Conservation (phyloP, 1,140 invertebrate species). For the Trachelipus rathkii region DNA sequence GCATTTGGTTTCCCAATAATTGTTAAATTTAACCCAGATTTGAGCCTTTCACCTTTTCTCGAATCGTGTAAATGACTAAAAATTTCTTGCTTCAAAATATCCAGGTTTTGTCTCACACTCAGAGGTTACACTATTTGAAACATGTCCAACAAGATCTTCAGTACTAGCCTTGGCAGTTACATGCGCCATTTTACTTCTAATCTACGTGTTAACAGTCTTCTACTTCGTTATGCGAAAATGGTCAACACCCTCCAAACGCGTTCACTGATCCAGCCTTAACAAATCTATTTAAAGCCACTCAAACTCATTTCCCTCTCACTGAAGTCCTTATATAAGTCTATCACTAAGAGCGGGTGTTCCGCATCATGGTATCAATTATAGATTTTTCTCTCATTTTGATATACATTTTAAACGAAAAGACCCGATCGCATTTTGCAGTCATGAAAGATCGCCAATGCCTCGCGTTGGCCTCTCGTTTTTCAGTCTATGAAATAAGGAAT, state of each 20-base stretch:
- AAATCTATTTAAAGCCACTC: slow-evolving; percentile 6
- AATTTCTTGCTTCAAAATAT: slow-evolving; percentile 54
- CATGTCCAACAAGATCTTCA: slow-evolving; percentile 81
- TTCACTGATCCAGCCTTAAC: slow-evolving; percentile 25
- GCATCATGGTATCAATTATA: too few relatives aligned
- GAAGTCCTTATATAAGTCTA: too few relatives aligned
- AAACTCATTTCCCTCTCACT: too few relatives aligned
- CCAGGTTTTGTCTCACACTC: slow-evolving; percentile 52
- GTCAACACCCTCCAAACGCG: slow-evolving; percentile 67
- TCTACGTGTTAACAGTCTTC: slow-evolving; percentile 83
- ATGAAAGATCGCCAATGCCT: too few relatives aligned
- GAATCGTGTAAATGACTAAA: slow-evolving; percentile 64
- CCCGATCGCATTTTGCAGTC: too few relatives aligned
- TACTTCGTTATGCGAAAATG: slow-evolving; percentile 88
- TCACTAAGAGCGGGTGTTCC: too few relatives aligned
- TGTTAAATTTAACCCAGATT: slow-evolving; percentile 62
- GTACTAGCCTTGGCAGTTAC: slow-evolving; percentile 81
- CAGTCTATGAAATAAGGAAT: too few relatives aligned
- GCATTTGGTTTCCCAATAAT: slow-evolving; percentile 82
- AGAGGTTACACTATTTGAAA: slow-evolving; percentile 47
- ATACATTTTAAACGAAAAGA: too few relatives aligned
- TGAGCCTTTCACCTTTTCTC: slow-evolving; percentile 69
- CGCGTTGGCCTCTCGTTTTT: too few relatives aligned
- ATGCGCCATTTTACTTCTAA: slow-evolving; percentile 79
- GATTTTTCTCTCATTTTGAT: too few relatives aligned